phyloP scores from a whole-genome alignment of 2,888 invertebrate species.

The Achlya flavicornis region DNA sequence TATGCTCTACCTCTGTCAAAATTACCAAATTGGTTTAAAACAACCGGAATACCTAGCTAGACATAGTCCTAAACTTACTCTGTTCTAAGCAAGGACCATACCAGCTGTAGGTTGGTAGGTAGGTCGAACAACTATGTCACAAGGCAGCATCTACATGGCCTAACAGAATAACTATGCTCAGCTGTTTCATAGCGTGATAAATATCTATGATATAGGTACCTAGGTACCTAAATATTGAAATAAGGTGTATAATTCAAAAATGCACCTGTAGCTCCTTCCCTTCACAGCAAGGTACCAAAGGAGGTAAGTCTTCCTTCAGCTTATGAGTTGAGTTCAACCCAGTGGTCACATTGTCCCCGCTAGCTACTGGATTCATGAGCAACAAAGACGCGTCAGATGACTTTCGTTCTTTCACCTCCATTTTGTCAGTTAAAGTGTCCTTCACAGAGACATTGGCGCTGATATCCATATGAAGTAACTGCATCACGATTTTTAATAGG shows the following conservation, averaged over 20 bases:
- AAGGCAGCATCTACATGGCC: too few species aligned
- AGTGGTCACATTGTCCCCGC: slow-evolving; percentile 72
- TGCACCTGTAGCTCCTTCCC: slow-evolving; percentile 73
- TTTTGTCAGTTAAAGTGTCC: slow-evolving; percentile 51
- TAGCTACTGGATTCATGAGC: slow-evolving; percentile 75
- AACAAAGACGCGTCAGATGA: slow-evolving; percentile 66
- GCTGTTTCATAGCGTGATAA: too few species aligned
- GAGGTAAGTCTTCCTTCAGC: slow-evolving; percentile 67
- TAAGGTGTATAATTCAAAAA: slow-evolving; percentile 18
- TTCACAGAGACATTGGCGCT: slow-evolving; percentile 43
- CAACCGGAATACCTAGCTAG: too few species aligned
- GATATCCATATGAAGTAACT: slow-evolving; percentile 61
- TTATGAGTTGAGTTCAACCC: slow-evolving; percentile 65
- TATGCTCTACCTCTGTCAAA: too few species aligned
- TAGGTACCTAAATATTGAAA: not conserved
- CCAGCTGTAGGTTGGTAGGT: too few species aligned
- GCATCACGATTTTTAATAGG: slow-evolving; percentile 50
- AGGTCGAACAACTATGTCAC: too few species aligned
- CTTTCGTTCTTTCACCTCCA: slow-evolving; percentile 68
- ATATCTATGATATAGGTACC: too few species aligned
- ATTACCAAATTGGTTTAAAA: too few species aligned
- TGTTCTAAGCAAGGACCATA: too few species aligned
- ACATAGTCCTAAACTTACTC: too few species aligned
- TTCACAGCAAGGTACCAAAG: slow-evolving; percentile 75
- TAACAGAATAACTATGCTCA: too few species aligned